Base-by-base conservation (phyloP, 2,888 invertebrate genomes). In the Cacoxenus indagator region DNA sequence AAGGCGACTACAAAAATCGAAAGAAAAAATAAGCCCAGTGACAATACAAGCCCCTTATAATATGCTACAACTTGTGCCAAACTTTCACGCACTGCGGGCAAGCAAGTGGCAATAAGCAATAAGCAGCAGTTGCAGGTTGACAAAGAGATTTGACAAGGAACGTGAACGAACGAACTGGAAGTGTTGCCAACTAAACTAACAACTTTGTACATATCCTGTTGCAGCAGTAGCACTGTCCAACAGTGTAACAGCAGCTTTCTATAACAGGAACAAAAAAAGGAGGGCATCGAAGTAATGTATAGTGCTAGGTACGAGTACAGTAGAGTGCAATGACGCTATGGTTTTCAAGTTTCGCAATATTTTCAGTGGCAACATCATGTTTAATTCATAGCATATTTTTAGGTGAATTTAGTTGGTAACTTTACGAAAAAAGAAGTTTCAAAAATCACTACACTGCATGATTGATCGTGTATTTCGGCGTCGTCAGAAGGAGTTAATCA, bases 21-120 rank as follows among this genome's bases (percentile, higher is more conserved):
- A 4, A 29, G 3, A 59, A 59, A 37, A 45, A 62, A 45, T 37
- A 62, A 62, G 24, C 61, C 24, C 24, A 43, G 61, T 62, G 45
- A 62, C 61, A 43, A 45, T 62, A 45, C 45, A 45, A 45, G 37
- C 45, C n/a, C 43, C 61, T n/a, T 17, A 14, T 45, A 45, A 14
- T 62, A 45, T 45, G 61, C 61, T 43, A 61, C 37, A 61, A 43
- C 43, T 61, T 61, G 61, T 43, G 24, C 61, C 9, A 59, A 59
- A 59, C 59, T 59, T 59, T 59, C 31, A 14, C 51, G n/a, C 51
- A 51, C 51, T 51, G 22, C 22, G 19, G 51, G 22, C 4, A 51
- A 22, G 51, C 17, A 51, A 51, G 51, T 51, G 51, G 51, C n/a
- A 51, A 51, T 51, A 51, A 51, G 51, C 51, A 51, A 51, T 51